These are phyloP conservation scores for Chalcosyrphus nemorum DNA, from an alignment of 2,888 invertebrate genomes.

Conservation along the genomic window DNA sequence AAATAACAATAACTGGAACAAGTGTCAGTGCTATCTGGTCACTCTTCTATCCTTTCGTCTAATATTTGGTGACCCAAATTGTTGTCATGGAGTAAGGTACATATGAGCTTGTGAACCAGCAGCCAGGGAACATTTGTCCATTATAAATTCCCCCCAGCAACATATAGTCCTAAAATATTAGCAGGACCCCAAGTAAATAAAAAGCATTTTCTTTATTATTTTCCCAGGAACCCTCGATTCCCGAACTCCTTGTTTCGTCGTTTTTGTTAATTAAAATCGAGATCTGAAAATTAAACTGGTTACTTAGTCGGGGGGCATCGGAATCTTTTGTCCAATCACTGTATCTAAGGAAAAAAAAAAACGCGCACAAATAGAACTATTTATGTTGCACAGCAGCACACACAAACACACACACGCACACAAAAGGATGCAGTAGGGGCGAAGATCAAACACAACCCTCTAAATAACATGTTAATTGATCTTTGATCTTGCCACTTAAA, in stretches of 20 bases:
- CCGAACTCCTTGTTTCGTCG: too few relatives aligned
- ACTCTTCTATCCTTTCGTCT: too few relatives aligned
- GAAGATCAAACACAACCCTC: constrained; percentile 68
- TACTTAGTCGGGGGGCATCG: constrained; percentile 17
- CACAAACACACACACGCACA: constrained; percentile 41
- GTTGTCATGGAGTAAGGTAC: too few relatives aligned
- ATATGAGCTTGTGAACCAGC: too few relatives aligned
- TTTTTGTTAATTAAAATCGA: constrained; percentile 24
- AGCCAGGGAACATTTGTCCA: too few relatives aligned
- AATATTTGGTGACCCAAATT: too few relatives aligned
- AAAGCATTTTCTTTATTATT: background rate
- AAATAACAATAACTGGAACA: too few relatives aligned
- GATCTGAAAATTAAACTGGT: constrained; percentile 25
- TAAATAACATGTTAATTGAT: constrained; percentile 72
- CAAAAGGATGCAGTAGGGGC: constrained; percentile 50
- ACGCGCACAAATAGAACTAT: background rate
- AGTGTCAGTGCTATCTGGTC: too few relatives aligned
- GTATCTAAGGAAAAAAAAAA: too few relatives aligned
- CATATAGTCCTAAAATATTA: background rate
- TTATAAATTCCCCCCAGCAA: background rate
- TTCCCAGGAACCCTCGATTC: background rate
- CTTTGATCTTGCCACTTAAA: constrained; percentile 73
- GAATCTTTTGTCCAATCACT: constrained; percentile 43
- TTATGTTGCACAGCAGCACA: constrained; percentile 11
- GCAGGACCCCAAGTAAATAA: constrained; percentile 1